phyloP scores from a whole-genome alignment of 2,113 vertebrate species.

The Eclectus roratus region DNA sequence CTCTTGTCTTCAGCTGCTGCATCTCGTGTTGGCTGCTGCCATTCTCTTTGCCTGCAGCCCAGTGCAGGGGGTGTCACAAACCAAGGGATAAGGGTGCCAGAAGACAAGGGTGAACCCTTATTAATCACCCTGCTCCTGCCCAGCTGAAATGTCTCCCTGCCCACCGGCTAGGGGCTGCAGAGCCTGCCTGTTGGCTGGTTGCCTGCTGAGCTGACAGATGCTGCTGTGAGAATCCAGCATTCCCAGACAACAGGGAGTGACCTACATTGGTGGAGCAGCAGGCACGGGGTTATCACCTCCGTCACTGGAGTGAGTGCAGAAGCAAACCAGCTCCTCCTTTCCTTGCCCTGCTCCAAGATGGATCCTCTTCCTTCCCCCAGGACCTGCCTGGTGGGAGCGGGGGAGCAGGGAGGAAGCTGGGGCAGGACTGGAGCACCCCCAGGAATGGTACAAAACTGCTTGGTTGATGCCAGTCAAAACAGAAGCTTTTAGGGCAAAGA shows the following conservation, averaged over 20 bases:
- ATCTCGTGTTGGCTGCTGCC: background rate
- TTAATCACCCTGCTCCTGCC: background rate
- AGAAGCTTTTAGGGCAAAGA: background rate
- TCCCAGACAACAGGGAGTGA: background rate
- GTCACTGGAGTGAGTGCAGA: background rate
- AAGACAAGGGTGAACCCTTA: accelerated
- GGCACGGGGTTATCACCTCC: background rate
- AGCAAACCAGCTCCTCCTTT: background rate
- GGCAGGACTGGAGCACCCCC: background rate
- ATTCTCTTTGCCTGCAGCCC: accelerated
- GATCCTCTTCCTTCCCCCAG: background rate
- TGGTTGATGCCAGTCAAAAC: accelerated
- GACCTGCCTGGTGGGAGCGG: background rate
- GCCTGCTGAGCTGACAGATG: background rate
- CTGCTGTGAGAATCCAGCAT: background rate
- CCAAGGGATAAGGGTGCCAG: accelerated
- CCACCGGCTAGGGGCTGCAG: background rate
- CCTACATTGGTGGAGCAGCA: background rate
- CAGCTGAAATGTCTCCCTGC: background rate
- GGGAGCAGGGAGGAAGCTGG: background rate
- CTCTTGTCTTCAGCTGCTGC: background rate
- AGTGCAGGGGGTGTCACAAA: accelerated
- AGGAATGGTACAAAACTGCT: background rate
- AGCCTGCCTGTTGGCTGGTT: background rate
- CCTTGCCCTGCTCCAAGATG: background rate